phyloP scores from a whole-genome alignment of 2,797 vertebrate genomes.

The Chelon labrosus region DNA sequence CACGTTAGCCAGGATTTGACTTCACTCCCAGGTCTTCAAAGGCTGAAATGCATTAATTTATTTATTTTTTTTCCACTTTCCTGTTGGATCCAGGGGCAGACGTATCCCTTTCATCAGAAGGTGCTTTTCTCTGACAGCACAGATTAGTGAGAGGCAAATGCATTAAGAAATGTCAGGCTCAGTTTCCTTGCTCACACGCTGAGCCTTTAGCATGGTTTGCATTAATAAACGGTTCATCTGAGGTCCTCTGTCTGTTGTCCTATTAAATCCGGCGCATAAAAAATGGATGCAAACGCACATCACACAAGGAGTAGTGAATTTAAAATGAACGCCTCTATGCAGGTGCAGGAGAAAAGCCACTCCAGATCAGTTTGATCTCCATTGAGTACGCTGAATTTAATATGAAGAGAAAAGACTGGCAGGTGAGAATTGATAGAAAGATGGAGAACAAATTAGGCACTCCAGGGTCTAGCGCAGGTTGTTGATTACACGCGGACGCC shows the following conservation, averaged over 20 bases:
- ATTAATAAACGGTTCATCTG: slow-evolving; percentile 63
- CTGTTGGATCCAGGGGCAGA: slow-evolving; percentile 65
- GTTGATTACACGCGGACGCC: slow-evolving; percentile 50
- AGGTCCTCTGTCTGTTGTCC: slow-evolving; percentile 41
- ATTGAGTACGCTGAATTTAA: slow-evolving; percentile 13
- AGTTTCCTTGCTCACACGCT: slow-evolving; percentile 59
- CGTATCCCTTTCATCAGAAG: slow-evolving; percentile 76
- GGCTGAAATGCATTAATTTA: slow-evolving; percentile 17
- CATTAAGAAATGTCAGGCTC: slow-evolving; percentile 65
- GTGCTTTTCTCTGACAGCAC: slow-evolving; percentile 76
- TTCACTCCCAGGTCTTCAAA: slow-evolving; percentile 73
- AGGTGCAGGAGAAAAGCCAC: slow-evolving; percentile 13
- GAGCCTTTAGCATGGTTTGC: slow-evolving; percentile 56
- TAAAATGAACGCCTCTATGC: slow-evolving; percentile 11
- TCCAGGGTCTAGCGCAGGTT: slow-evolving; percentile 37
- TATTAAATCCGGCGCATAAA: slow-evolving; percentile 40
- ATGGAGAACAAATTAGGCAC: slow-evolving; percentile 8
- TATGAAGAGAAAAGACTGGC: slow-evolving; percentile 8
- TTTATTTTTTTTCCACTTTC: slow-evolving; percentile 33
- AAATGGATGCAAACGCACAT: slow-evolving; percentile 19
- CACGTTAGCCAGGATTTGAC: slow-evolving; percentile 64
- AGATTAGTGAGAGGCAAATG: slow-evolving; percentile 73
- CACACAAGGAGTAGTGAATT: slow-evolving; percentile 32
- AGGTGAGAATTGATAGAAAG: slow-evolving; percentile 17
- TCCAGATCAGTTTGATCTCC: slow-evolving; percentile 23